Conservation (phyloP, 2,888 invertebrate genomes). For the Nomada hirtipes region DNA sequence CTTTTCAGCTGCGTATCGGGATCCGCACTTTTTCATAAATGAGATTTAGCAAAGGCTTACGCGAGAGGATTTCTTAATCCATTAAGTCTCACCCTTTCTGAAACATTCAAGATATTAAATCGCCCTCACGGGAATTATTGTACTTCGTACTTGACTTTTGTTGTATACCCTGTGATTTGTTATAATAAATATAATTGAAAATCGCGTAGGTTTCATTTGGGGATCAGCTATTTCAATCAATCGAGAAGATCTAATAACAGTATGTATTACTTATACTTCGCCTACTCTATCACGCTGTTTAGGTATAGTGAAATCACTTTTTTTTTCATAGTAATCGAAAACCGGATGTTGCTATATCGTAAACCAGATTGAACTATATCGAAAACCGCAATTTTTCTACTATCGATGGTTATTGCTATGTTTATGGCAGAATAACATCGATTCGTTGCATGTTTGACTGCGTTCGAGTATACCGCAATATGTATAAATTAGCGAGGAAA, state of each 20-base stretch:
- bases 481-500: slow-evolving; percentile 9
- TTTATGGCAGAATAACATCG: not conserved
- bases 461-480: not conserved
- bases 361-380: not conserved
- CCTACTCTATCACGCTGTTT: no score
- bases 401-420: not conserved
- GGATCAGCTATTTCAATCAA: no score
- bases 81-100: not conserved
- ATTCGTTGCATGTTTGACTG: not conserved
- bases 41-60: slow-evolving; percentile 20
- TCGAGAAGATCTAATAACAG: no score
- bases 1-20: not conserved
- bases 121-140: not conserved
- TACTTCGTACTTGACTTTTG: no score
- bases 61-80: slow-evolving; percentile 19
- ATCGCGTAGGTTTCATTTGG: no score
- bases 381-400: not conserved
- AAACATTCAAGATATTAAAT: slow-evolving; percentile 3
- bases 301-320: no score
- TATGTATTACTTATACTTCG: no score
- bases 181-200: not conserved
- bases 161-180: not conserved
- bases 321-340: not conserved
- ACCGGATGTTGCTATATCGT: no score
- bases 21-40: not conserved